Conservation (phyloP, 1,140 invertebrate genomes). For the Dendroctonus valens region DNA sequence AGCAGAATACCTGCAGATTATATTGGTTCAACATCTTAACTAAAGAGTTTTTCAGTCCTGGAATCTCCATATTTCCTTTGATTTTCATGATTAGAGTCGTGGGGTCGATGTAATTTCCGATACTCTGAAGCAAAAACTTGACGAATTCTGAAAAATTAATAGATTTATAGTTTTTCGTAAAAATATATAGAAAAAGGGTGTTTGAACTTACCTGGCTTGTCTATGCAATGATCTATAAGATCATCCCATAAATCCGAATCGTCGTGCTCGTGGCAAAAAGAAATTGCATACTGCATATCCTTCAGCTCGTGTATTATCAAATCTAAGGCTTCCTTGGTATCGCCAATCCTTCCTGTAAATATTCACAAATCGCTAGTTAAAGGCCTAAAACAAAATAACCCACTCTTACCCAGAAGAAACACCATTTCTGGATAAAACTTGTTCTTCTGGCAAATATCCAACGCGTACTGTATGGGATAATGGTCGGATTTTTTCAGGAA, state of each 20-base stretch:
- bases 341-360: conserved; percentile 78
- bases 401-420: conserved; percentile 74
- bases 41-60: conserved; percentile 84
- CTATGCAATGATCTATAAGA: conserved; percentile 84
- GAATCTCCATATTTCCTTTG: conserved; percentile 78
- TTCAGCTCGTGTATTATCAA: conserved; percentile 82
- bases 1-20: conserved; percentile 71
- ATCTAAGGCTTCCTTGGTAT: conserved; percentile 85
- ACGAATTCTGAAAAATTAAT: conserved; percentile 65
- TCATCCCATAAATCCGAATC: conserved; percentile 94
- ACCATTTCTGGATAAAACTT: conserved; percentile 88
- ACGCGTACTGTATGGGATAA: conserved; percentile 88
- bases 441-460: conserved; percentile 82
- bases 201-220: conserved; percentile 70
- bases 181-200: background rate
- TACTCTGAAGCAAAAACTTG: conserved; percentile 73
- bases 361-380: background rate
- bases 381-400: conserved; percentile 6
- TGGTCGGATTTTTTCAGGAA: conserved; percentile 85
- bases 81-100: conserved; percentile 84
- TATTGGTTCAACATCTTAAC: conserved; percentile 96
- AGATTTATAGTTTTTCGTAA: conserved; percentile 49
- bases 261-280: conserved; percentile 96
- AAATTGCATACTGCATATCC: conserved; percentile 72
- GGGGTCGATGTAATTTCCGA: conserved; percentile 90